A percentile compares a stretch with the other conserved stretches of the same genome.
Evolutionary conservation across 2,888 invertebrate species (phyloP).

Genomic region (Sphaerophoria rueppellii): DNA sequence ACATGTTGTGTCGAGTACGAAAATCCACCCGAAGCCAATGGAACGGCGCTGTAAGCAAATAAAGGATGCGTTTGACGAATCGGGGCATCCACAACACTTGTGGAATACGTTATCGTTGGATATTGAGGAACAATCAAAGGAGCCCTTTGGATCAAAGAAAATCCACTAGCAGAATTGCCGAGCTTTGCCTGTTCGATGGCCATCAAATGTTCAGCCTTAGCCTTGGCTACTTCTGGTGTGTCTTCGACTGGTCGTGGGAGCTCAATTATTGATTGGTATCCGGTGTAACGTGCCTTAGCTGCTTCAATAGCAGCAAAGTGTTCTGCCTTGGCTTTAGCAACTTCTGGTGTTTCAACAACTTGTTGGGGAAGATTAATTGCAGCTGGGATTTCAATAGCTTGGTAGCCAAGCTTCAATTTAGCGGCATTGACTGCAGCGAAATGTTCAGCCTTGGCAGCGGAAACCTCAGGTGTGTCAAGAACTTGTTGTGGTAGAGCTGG

Average conservation of each 20-base stretch:
- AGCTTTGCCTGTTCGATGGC: constrained; percentile 78
- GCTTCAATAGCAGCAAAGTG: neutral
- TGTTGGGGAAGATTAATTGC: neutral
- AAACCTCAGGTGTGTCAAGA: neutral
- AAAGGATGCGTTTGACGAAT: too few relatives aligned
- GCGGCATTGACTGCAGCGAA: constrained; percentile 1
- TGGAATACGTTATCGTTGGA: neutral
- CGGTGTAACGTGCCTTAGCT: neutral
- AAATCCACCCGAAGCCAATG: too few relatives aligned
- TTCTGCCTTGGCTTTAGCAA: neutral
- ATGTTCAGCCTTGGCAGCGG: neutral
- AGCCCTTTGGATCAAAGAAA: constrained; percentile 15
- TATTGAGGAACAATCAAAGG: neutral
- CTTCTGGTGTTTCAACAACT: neutral
- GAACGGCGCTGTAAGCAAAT: neutral
- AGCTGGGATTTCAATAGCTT: neutral
- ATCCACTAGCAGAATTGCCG: constrained; percentile 54
- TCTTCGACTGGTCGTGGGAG: constrained; percentile 76
- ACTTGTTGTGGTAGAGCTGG: neutral
- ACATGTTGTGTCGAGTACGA: too few relatives aligned
- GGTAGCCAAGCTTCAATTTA: neutral
- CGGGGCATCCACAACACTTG: neutral
- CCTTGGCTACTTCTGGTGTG: constrained; percentile 82
- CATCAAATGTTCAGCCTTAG: constrained; percentile 79
- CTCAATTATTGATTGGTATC: neutral